phyloP scores from a whole-genome alignment of 2,797 vertebrate species.

The Dallia pectoralis region DNA sequence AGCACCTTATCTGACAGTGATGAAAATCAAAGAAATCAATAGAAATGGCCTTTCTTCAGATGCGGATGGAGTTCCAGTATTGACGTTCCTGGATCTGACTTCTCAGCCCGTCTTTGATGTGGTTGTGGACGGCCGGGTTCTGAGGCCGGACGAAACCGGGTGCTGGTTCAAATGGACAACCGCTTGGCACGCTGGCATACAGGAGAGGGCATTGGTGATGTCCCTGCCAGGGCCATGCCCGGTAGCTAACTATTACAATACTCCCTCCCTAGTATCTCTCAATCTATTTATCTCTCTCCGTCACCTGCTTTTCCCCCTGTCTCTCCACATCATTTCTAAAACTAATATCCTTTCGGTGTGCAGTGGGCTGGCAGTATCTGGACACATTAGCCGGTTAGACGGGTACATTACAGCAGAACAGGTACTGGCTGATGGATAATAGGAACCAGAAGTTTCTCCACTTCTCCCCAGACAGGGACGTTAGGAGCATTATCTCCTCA shows the following conservation, averaged over 20 bases:
- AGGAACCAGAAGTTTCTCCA: background rate
- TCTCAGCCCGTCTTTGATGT: slow-evolving; percentile 8
- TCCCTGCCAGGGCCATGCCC: background rate
- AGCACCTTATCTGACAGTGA: slow-evolving; percentile 58
- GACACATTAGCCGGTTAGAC: background rate
- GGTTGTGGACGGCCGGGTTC: slow-evolving; percentile 1
- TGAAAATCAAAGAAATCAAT: slow-evolving; percentile 70
- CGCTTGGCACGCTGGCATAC: background rate
- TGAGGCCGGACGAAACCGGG: background rate
- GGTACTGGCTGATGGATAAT: background rate
- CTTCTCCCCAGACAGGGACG: background rate
- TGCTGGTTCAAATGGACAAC: background rate
- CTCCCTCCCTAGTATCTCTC: background rate
- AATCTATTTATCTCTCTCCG: background rate
- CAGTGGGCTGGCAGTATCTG: background rate
- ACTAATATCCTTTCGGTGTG: background rate
- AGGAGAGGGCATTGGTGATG: background rate
- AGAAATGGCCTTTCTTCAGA: slow-evolving; percentile 49
- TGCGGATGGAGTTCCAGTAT: slow-evolving; percentile 4
- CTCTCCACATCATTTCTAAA: background rate
- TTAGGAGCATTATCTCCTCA: background rate
- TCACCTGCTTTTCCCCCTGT: background rate
- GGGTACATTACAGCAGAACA: slow-evolving; percentile 19
- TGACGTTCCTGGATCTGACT: slow-evolving; percentile 5
- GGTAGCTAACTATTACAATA: background rate